Percentiles rank a stretch among this genome's conserved stretches.
These are phyloP conservation scores for Bubo bubo DNA, from an alignment of 2,113 vertebrate genomes.

Conservation along the genomic window DNA sequence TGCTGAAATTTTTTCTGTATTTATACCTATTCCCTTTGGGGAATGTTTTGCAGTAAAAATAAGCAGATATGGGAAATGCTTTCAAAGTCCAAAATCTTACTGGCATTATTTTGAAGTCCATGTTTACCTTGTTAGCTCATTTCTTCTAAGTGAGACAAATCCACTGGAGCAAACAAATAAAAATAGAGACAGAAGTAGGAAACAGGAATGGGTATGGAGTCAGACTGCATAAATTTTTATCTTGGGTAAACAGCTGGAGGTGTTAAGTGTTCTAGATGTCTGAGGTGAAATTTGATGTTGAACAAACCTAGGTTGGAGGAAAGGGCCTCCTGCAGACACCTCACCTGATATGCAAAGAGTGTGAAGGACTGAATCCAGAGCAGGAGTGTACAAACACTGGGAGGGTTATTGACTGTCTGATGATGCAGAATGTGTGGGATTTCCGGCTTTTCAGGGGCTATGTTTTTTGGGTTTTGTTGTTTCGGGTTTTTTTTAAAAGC, in stretches of 20 bases:
- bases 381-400: not conserved
- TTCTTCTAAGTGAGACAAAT: not conserved
- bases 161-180: not conserved
- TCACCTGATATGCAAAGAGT: not conserved
- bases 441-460: not conserved
- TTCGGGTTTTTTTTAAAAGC: not conserved
- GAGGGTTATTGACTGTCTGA: not conserved
- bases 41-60: not conserved
- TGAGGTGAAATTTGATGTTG: not conserved
- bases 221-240: not conserved
- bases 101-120: not conserved
- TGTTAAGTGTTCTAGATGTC: not conserved
- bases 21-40: not conserved
- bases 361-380: not conserved
- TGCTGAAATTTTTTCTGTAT: not conserved
- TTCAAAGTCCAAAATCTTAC: not conserved
- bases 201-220: not conserved
- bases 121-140: not conserved
- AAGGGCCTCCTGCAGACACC: not conserved
- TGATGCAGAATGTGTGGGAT: not conserved
- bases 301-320: not conserved
- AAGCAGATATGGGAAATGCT: not conserved
- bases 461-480: not conserved
- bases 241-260: not conserved
- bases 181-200: not conserved